Evolutionary conservation across 2,797 vertebrate species (phyloP).

Genomic region (Lepus oiostolus): DNA sequence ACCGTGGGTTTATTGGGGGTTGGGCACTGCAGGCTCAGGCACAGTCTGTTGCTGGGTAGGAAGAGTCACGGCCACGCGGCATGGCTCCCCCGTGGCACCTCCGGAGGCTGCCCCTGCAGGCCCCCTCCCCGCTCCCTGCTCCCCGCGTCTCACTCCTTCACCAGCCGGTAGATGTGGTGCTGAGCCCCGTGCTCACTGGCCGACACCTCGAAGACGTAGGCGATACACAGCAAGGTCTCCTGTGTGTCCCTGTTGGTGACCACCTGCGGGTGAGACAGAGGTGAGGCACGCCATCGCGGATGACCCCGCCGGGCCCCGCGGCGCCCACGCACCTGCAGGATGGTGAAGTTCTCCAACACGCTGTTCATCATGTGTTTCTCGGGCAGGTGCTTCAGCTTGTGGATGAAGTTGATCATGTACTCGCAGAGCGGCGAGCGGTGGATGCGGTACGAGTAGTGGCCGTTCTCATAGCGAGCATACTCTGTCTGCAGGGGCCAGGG

Average conservation of each 20-base stretch:
- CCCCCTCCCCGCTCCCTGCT: slow-evolving; percentile 67
- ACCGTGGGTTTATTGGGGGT: slow-evolving; percentile 88
- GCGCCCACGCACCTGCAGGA: slow-evolving; percentile 87
- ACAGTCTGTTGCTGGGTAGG: slow-evolving; percentile 69
- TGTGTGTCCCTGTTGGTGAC: slow-evolving; percentile 95
- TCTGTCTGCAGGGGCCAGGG: slow-evolving; percentile 92
- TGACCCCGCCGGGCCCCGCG: accelerated
- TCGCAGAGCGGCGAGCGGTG: slow-evolving; percentile 97
- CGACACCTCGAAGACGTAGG: slow-evolving; percentile 96
- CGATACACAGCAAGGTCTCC: slow-evolving; percentile 94
- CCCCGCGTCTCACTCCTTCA: slow-evolving; percentile 92
- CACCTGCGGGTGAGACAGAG: slow-evolving; percentile 88
- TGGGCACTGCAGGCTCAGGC: slow-evolving; percentile 79
- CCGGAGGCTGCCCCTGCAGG: neutral
- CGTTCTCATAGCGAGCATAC: slow-evolving; percentile 95
- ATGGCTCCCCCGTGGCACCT: slow-evolving; percentile 19
- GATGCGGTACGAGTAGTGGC: slow-evolving; percentile 95
- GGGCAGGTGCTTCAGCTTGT: slow-evolving; percentile 97
- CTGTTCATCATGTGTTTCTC: slow-evolving; percentile 99
- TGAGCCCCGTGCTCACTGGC: slow-evolving; percentile 95
- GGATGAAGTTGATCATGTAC: slow-evolving; percentile 99
- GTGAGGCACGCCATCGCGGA: neutral
- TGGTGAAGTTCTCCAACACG: slow-evolving; percentile 98
- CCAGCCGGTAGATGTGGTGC: slow-evolving; percentile 95
- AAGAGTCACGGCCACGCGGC: slow-evolving; percentile 40